A percentile compares a stretch with the other conserved stretches of the same genome.
These are phyloP conservation scores for Gastrophysa polygoni DNA, from an alignment of 2,888 invertebrate genomes.

Conservation along the genomic window DNA sequence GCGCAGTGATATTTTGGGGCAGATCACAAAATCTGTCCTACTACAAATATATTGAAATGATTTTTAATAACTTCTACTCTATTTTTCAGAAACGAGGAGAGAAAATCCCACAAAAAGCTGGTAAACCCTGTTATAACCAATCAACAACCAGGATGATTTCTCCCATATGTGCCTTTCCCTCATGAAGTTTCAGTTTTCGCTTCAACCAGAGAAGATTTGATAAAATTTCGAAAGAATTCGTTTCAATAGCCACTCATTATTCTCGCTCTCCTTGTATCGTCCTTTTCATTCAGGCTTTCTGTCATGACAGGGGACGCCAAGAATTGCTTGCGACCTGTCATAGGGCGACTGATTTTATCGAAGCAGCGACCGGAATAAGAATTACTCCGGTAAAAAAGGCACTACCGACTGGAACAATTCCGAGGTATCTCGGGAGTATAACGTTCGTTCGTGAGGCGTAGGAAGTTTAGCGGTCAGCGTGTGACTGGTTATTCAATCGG, in stretches of 20 bases:
- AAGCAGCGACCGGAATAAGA: slow-evolving; percentile 38
- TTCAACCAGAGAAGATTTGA: too few relatives aligned
- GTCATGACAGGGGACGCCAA: slow-evolving; percentile 31
- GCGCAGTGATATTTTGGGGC: too few relatives aligned
- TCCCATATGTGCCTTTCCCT: too few relatives aligned
- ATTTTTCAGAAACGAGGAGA: too few relatives aligned
- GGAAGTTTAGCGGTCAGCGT: neutral
- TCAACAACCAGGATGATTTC: too few relatives aligned
- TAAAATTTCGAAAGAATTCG: too few relatives aligned
- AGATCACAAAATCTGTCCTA: too few relatives aligned
- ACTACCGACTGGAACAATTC: neutral
- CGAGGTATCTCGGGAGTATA: neutral
- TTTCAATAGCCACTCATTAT: neutral
- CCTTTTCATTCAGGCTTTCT: slow-evolving; percentile 39
- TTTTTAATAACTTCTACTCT: too few relatives aligned
- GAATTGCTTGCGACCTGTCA: slow-evolving; percentile 26
- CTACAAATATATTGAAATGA: too few relatives aligned
- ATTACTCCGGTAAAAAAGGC: slow-evolving; percentile 24
- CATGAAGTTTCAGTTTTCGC: too few relatives aligned
- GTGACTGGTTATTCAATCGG: slow-evolving; percentile 3
- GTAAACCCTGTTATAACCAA: too few relatives aligned
- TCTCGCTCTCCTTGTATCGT: slow-evolving; percentile 33
- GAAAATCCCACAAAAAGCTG: too few relatives aligned
- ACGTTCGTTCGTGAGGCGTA: neutral
- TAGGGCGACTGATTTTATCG: slow-evolving; percentile 35